These are phyloP conservation scores for Sarcoramphus papa DNA, from an alignment of 2,797 vertebrate species.

Conservation along the genomic window DNA sequence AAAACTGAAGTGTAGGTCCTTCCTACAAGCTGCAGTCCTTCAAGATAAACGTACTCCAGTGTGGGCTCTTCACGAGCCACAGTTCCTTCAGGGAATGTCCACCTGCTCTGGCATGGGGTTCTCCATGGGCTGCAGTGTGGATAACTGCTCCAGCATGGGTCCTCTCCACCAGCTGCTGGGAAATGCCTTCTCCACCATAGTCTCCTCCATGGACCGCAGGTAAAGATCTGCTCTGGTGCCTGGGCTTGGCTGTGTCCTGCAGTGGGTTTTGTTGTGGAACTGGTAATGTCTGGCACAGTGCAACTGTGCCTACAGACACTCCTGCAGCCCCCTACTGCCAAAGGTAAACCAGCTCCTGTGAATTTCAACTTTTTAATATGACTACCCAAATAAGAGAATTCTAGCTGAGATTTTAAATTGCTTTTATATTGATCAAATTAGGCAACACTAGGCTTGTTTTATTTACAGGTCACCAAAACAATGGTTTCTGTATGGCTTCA, in stretches of 20 bases:
- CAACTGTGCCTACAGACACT: not conserved
- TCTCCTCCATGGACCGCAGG: not conserved
- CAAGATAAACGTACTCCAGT: not conserved
- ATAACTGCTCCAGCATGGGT: not conserved
- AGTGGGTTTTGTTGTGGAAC: not conserved
- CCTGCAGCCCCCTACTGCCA: fast-evolving
- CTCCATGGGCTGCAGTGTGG: not conserved
- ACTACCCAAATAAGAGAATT: not conserved
- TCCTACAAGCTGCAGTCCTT: not conserved
- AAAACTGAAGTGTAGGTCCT: not conserved
- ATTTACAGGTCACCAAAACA: not conserved
- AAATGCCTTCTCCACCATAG: not conserved
- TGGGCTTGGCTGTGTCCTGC: not conserved
- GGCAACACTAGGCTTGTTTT: not conserved
- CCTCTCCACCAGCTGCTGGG: not conserved
- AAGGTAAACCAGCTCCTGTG: not conserved
- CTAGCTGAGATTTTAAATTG: not conserved
- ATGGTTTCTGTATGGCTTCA: not conserved
- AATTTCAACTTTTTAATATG: not conserved
- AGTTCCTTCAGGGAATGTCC: not conserved
- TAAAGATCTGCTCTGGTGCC: not conserved
- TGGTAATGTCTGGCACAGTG: no score
- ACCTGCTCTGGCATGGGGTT: not conserved
- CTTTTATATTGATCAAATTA: not conserved
- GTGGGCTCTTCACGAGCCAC: not conserved